Conservation (phyloP, 2,888 invertebrate species). For the Amblyjoppa fuscipennis region DNA sequence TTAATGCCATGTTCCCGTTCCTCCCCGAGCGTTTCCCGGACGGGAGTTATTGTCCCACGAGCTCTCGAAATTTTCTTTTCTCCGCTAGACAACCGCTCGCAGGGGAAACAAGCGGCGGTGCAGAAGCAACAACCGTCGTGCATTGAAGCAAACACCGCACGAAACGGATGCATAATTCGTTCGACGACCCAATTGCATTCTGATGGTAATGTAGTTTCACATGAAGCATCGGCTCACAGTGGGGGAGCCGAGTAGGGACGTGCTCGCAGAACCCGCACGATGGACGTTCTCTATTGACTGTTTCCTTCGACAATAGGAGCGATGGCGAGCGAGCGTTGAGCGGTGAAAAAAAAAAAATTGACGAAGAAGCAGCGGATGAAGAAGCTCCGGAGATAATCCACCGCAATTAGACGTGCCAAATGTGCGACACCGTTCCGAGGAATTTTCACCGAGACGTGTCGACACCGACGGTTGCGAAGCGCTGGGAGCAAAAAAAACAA, state of each 20-base stretch:
- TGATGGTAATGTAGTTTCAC: slow-evolving; percentile 69
- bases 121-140: slow-evolving; percentile 27
- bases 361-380: slow-evolving; percentile 16
- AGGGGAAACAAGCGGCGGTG: slow-evolving; percentile 13
- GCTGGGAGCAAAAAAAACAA: background rate
- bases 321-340: background rate
- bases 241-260: slow-evolving; percentile 23
- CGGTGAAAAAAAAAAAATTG: slow-evolving; percentile 21
- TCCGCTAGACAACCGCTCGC: background rate
- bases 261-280: background rate
- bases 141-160: slow-evolving; percentile 59
- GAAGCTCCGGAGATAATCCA: slow-evolving; percentile 42
- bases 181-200: slow-evolving; percentile 74
- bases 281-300: slow-evolving; percentile 46
- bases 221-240: background rate
- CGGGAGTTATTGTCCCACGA: background rate
- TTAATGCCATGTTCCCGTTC: background rate
- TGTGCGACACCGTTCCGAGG: slow-evolving; percentile 64
- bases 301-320: slow-evolving; percentile 43
- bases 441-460: slow-evolving; percentile 60
- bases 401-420: slow-evolving; percentile 67
- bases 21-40: background rate
- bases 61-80: slow-evolving; percentile 15
- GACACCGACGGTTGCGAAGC: slow-evolving; percentile 42
- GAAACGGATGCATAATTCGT: slow-evolving; percentile 65